phyloP scores from a whole-genome alignment of 1,140 invertebrate genomes.

The Orius insidiosus region DNA sequence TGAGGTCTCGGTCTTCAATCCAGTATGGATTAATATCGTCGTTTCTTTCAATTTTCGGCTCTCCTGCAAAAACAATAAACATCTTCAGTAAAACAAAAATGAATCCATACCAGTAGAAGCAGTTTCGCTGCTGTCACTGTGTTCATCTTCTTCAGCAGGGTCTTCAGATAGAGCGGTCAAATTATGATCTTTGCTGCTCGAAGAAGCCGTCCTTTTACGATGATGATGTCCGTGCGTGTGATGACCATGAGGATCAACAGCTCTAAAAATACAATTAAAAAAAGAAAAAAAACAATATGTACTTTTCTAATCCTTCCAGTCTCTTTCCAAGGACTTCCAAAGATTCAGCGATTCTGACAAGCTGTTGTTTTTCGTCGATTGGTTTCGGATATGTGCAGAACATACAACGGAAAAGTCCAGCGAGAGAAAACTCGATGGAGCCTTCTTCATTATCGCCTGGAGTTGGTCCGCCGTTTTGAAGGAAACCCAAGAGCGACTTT shows the following conservation, averaged over 20 bases:
- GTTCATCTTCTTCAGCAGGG: constrained; percentile 34
- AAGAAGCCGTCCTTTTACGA: constrained; percentile 41
- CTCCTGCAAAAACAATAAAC: too few relatives aligned
- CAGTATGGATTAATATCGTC: constrained; percentile 80
- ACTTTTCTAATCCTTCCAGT: constrained; percentile 67
- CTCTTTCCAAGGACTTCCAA: constrained; percentile 61
- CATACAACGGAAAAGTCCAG: constrained; percentile 76
- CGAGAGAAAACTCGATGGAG: constrained; percentile 74
- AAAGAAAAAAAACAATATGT: neutral
- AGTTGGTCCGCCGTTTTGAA: constrained; percentile 41
- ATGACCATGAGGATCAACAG: constrained; percentile 39
- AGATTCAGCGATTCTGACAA: constrained; percentile 68
- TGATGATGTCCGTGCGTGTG: constrained; percentile 23
- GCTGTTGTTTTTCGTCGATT: constrained; percentile 67
- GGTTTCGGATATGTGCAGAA: constrained; percentile 76
- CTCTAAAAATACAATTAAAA: constrained; percentile 26
- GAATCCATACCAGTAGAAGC: constrained; percentile 40
- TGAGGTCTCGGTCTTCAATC: constrained; percentile 81
- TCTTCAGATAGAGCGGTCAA: constrained; percentile 45
- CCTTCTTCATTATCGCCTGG: constrained; percentile 67
- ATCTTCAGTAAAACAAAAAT: too few relatives aligned
- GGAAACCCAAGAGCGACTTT: constrained; percentile 64
- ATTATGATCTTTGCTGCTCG: constrained; percentile 33
- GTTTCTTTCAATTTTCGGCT: constrained; percentile 49
- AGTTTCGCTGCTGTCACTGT: constrained; percentile 45